phyloP scores from a whole-genome alignment of 1,140 invertebrate genomes.

The Atta texana region DNA sequence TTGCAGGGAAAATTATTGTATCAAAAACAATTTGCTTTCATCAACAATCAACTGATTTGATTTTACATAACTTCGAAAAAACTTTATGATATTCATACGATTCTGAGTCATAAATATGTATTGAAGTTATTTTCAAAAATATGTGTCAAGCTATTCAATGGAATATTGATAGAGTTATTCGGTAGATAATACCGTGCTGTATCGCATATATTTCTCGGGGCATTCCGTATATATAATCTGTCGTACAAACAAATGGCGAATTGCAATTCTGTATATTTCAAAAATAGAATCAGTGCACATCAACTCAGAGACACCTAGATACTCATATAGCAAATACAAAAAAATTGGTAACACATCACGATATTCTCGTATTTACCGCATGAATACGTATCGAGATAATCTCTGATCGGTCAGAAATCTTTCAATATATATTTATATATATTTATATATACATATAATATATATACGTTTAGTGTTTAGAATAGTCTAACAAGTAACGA shows the following conservation, averaged over 20 bases:
- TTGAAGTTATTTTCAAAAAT: conserved; percentile 43
- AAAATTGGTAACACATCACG: background rate
- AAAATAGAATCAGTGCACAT: conserved; percentile 44
- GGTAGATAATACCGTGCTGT: conserved; percentile 31
- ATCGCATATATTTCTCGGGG: conserved; percentile 30
- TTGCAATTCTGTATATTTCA: conserved; percentile 35
- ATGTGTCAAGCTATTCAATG: conserved; percentile 56
- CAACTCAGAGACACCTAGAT: conserved; percentile 6
- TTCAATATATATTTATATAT: conserved; percentile 49
- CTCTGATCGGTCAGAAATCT: conserved; percentile 16
- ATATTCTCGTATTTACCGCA: conserved; percentile 24
- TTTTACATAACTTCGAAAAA: conserved; percentile 8
- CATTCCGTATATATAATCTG: conserved; percentile 36
- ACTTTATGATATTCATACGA: conserved; percentile 10
- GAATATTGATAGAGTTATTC: conserved; percentile 55
- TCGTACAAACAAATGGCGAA: conserved; percentile 38
- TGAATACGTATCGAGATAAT: conserved; percentile 16
- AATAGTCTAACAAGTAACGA: conserved; percentile 76
- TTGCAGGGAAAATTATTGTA: background rate
- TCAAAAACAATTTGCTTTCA: conserved; percentile 14
- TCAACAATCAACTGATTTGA: background rate
- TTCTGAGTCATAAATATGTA: conserved; percentile 49
- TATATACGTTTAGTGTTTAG: conserved; percentile 72
- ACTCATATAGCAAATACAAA: conserved; percentile 26
- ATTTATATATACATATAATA: conserved; percentile 49